Evolutionary conservation across 2,113 vertebrate genomes (phyloP), one percentile per base, ranked within the genome.

Genomic region (Sceloporus undulatus): DNA sequence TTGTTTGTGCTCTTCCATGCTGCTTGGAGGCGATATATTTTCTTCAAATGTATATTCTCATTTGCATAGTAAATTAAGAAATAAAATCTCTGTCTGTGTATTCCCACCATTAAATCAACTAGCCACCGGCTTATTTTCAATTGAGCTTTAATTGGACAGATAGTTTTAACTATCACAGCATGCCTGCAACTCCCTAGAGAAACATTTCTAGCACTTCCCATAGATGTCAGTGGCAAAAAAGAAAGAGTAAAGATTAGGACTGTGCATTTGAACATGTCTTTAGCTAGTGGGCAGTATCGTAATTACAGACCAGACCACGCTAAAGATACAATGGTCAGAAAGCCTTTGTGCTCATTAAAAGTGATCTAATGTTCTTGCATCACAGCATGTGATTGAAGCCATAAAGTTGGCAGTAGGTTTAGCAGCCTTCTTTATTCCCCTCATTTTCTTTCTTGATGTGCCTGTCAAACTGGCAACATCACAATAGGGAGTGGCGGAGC

Each of bases 11-110:
- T 90, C 85, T 52, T 34, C 84, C 88, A 82, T 25, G 83, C 66
- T 59, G 86, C 87, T 94, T 84, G 90, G 84, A 94, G 91, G 79
- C 84, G 96, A 87, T 34, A 84, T 0, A 94, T 76, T 93, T 90
- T 90, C 71, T 92, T 94, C 81, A 27, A 4, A 93, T 86, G 91
- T 84, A 89, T 83, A 89, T 9, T 90, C 91, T 91, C 79, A 90
- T 80, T 94, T 87, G 25, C 90, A 71, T 38, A 90, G 82, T 87
- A 92, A 95, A 96, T 94, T 88, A 95, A 91, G 87, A 92, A 94
- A 89, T 56, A 90, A 94, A 94, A 92, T 92, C 65, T 84, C 85
- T 0, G 82, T 92, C 75, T 74, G 59, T 34, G 62, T 34, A 89
- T 48, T n/a, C 38, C 40, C 11, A 59, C 86, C 88, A 88, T 90